These are phyloP conservation scores for Ischnura elegans DNA, from an alignment of 2,888 invertebrate genomes.

Conservation along the genomic window DNA sequence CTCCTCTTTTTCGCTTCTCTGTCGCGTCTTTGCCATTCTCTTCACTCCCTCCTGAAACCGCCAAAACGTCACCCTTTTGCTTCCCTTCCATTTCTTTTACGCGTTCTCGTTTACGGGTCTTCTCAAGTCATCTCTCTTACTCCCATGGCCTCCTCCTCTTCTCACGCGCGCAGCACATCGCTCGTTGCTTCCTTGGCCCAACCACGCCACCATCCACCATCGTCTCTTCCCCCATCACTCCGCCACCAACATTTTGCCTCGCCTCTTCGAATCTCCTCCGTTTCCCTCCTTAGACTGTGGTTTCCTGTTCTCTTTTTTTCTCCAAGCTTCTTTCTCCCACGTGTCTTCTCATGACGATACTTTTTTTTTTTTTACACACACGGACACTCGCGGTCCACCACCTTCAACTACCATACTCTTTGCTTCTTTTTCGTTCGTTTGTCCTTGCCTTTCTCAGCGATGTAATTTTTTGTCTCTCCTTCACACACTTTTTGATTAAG, in stretches of 20 bases:
- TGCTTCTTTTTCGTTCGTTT: constrained; percentile 20
- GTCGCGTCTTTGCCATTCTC: background rate
- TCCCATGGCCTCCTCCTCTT: background rate
- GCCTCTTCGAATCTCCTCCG: background rate
- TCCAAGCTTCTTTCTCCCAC: background rate
- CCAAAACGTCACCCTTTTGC: background rate
- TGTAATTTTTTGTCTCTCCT: background rate
- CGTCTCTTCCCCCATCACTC: background rate
- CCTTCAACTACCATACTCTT: background rate
- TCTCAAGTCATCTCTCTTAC: background rate
- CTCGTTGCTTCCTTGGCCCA: background rate
- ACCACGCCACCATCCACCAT: constrained; percentile 46
- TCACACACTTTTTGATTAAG: background rate
- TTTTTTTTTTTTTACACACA: background rate
- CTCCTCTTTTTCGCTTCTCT: background rate
- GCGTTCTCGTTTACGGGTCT: background rate
- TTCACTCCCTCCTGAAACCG: background rate
- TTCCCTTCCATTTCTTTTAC: background rate
- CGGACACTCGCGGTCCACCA: background rate
- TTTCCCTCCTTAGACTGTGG: background rate
- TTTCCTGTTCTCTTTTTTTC: background rate
- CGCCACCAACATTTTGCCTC: background rate
- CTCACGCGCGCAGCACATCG: background rate
- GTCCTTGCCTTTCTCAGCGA: background rate
- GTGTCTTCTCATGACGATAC: background rate